A percentile compares a stretch with the other conserved stretches of the same genome.
Conservation (phyloP, 2,797 vertebrate genomes). For the Astyanax mexicanus region DNA sequence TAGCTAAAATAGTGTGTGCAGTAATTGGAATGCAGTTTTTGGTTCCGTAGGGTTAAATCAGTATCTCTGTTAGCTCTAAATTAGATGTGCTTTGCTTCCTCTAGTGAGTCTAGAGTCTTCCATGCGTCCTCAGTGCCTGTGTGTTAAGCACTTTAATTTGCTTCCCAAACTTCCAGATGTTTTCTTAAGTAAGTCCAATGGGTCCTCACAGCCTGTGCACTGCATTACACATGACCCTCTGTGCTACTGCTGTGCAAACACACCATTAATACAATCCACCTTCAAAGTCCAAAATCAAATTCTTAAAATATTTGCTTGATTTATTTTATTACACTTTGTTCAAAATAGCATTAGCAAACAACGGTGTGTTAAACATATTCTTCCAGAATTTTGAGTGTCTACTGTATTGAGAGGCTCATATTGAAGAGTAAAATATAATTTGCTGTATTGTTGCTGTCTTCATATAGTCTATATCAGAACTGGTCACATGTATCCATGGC, state of each 20-base stretch:
- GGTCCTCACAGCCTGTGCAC: background rate
- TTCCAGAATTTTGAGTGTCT: too few relatives aligned
- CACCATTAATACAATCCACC: background rate
- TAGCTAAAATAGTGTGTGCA: background rate
- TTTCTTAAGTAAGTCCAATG: background rate
- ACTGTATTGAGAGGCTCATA: too few relatives aligned
- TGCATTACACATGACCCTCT: background rate
- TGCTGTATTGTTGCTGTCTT: too few relatives aligned
- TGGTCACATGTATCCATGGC: too few relatives aligned
- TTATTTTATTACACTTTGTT: too few relatives aligned
- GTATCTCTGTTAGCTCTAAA: background rate
- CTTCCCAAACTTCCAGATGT: background rate
- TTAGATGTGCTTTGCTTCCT: background rate
- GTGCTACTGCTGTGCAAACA: background rate
- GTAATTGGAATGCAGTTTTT: background rate
- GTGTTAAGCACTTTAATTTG: constrained; percentile 7
- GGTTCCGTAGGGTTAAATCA: background rate
- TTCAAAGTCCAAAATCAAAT: too few relatives aligned
- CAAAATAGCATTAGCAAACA: too few relatives aligned
- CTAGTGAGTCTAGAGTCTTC: background rate
- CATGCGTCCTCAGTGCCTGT: background rate
- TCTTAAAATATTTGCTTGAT: too few relatives aligned
- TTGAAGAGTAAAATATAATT: too few relatives aligned
- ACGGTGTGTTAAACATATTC: too few relatives aligned
- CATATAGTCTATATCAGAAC: too few relatives aligned